Conservation (phyloP, 1,140 invertebrate genomes). For the Saccostrea glomerata region DNA sequence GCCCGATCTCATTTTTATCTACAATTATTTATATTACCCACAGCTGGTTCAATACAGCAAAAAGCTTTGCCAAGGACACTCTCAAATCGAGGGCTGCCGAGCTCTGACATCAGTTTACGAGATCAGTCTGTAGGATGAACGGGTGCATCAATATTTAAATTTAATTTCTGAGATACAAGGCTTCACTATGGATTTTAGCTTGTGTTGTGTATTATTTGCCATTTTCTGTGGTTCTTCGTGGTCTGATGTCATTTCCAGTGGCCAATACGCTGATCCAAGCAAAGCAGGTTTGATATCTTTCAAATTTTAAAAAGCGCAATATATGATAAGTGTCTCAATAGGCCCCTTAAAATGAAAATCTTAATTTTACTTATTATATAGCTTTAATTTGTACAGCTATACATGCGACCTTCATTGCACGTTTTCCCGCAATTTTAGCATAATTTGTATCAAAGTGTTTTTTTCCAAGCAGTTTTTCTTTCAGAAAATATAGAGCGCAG, state of each 20-base stretch:
- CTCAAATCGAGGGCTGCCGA: constrained; percentile 20
- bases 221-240: neutral
- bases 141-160: neutral
- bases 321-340: no score
- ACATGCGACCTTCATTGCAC: no score
- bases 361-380: no score
- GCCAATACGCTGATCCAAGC: neutral
- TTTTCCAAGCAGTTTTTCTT: no score
- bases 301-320: no score
- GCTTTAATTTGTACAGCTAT: no score
- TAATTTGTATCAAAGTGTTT: no score
- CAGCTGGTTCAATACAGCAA: constrained; percentile 28
- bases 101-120: constrained; percentile 21
- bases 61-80: constrained; percentile 13
- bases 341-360: no score
- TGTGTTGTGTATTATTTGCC: neutral
- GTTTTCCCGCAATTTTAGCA: no score
- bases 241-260: neutral
- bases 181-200: neutral
- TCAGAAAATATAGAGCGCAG: no score
- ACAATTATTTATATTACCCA: constrained; percentile 34
- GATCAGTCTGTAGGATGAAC: neutral
- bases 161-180: neutral
- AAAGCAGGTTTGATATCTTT: constrained; percentile 2
- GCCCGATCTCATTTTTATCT: constrained; percentile 28